Evolutionary conservation across 2,113 vertebrate species (phyloP), one percentile per base, ranked within the genome.

Genomic region (Ibidorhyncha struthersii): DNA sequence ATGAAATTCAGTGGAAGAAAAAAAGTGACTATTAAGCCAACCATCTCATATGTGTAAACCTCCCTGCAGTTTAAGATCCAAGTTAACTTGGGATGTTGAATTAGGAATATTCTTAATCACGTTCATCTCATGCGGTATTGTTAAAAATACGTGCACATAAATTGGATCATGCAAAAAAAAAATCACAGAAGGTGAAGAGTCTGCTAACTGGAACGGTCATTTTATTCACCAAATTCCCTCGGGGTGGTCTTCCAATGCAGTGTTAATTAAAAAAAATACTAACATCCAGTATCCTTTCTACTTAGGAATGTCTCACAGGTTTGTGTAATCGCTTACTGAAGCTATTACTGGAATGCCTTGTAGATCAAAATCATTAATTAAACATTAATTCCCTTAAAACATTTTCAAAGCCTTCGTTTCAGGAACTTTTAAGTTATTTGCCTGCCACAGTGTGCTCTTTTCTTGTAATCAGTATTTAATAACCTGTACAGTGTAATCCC

Each of bases 321-420:
- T 86, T 70, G 12, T 83, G 40, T 83, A 69, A 92, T 83, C 63
- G 83, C 80, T 85, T 69, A 34, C 30, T 67, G 49, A 92, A 93
- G 80, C 71, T 72, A 25, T 90, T 95, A 88, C 53, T 88, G 53
- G 82, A 92, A 80, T 53, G 53, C 45, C 67, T 93, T 36, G 43
- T 32, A 90, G 56, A 94, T 95, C 72, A 89, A 78, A 90, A 86
- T 81, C 76, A 59, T 49, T 91, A 95, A 94, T 95, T 88, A 93
- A 95, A 90, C 88, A 90, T 92, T 77, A 96, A 93, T 94, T 95
- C 85, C 86, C 79, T 53, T 86, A 73, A 94, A 96, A 89, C 70
- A 34, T 70, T 90, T 94, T 77, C 82, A 86, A 86, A 92, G 82
- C 66, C 58, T 70, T 94, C n/a, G 79, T 93, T 96, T 87, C 72